Evolutionary conservation across 1,140 invertebrate genomes (phyloP).

Genomic region (Euura saliciscinereae): DNA sequence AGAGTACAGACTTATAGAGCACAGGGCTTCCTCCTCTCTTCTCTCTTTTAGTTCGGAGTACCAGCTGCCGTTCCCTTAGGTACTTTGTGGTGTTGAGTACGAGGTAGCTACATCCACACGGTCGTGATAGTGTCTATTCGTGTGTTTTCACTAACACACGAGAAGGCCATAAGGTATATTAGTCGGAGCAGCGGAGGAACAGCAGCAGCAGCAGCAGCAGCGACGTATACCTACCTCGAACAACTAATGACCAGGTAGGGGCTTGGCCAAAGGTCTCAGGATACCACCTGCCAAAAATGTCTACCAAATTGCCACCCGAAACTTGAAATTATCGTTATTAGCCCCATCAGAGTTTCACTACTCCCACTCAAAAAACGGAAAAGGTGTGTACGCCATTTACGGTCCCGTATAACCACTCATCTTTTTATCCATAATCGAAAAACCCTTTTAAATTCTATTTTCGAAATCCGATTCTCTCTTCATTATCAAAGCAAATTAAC

Average conservation of each 20-base stretch:
- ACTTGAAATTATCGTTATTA: conserved; percentile 7
- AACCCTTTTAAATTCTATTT: not conserved
- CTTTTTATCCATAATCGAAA: not conserved
- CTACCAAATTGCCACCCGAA: conserved; percentile 6
- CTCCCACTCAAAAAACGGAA: not conserved
- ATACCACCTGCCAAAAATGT: conserved; percentile 7
- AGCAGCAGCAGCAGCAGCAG: too few relatives aligned
- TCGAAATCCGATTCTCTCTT: not conserved
- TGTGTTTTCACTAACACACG: not conserved
- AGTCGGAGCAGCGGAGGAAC: too few relatives aligned
- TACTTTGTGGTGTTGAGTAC: not conserved
- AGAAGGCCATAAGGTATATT: too few relatives aligned
- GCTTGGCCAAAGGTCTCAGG: conserved; percentile 4
- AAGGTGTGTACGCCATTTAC: conserved; percentile 1
- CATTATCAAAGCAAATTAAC: not conserved
- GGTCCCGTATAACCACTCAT: too few relatives aligned
- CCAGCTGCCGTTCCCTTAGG: not conserved
- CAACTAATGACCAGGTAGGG: not conserved
- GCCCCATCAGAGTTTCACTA: not conserved
- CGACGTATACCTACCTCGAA: not conserved
- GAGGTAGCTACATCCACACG: not conserved
- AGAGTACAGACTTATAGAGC: not conserved
- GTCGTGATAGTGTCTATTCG: not conserved
- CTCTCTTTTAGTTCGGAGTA: not conserved
- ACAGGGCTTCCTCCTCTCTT: conserved; percentile 1